These are phyloP conservation scores for Amblyopsis rosae DNA, from an alignment of 2,113 vertebrate genomes.

Conservation along the genomic window DNA sequence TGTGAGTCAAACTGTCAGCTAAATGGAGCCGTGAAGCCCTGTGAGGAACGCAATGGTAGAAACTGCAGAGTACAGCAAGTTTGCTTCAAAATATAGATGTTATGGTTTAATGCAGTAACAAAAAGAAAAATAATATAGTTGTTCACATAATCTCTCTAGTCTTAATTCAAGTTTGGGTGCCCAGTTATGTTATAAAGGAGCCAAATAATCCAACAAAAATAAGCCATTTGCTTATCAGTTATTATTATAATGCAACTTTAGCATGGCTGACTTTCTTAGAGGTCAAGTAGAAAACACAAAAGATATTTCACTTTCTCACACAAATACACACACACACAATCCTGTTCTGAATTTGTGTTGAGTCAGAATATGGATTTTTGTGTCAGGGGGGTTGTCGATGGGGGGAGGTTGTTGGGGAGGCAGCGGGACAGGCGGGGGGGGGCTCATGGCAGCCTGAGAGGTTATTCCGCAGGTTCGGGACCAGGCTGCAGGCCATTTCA, in stretches of 20 bases:
- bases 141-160: too few species aligned
- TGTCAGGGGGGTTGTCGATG: conserved; percentile 33
- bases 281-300: conserved; percentile 21
- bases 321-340: not conserved
- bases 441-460: conserved; percentile 8
- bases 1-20: conserved; percentile 13
- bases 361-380: conserved; percentile 59
- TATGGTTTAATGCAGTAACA: too few species aligned
- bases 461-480: conserved; percentile 10
- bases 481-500: conserved; percentile 67
- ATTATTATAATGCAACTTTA: conserved; percentile 1
- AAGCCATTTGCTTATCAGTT: not conserved
- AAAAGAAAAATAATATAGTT: too few species aligned
- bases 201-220: too few species aligned
- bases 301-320: not conserved
- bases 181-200: too few species aligned
- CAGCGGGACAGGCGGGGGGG: conserved; percentile 18
- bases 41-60: too few species aligned
- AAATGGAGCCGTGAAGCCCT: conserved; percentile 11
- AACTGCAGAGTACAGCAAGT: too few species aligned
- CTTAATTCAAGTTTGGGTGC: too few species aligned
- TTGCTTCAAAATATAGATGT: too few species aligned
- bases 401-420: not conserved
- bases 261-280: conserved; percentile 8
- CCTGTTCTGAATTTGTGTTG: conserved; percentile 33